Evolutionary conservation across 2,888 invertebrate species (phyloP), one percentile per base, ranked within the genome.

Genomic region (Beris chalybata): DNA sequence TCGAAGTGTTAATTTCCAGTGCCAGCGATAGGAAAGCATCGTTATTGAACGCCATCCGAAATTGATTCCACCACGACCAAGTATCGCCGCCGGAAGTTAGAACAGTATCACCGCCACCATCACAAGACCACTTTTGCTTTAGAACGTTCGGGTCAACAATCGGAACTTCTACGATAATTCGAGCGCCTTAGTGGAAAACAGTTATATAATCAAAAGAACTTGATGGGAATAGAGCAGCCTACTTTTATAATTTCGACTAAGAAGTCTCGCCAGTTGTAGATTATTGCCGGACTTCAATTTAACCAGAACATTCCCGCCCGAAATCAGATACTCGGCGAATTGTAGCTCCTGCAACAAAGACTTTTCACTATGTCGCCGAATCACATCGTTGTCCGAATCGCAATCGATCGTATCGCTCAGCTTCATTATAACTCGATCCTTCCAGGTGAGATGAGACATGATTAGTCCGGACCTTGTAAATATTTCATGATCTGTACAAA

Each of bases 121-220:
- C 56, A 11, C 56, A n/a, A 12, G 43, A 15, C 56, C 56, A 56
- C 15, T 43, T 56, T 12, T 38, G 38, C 13, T 56, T 56, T 15
- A 56, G 11, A 9, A 43, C 11, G 22, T 6, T 22, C 15, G 56
- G 56, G 15, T 56, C 56, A 6, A 56, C 43, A 2, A 56, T 9
- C 7, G 56, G 56, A n/a, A 56, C 44, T 56, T 56, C 56, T 38
- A 56, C 56, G 5, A 65, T 30, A 11, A 54, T 12, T n/a, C 9
- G 38, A 5, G 3, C 7, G 38, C 9, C 38, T 38, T 22, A 22
- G 22, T 22, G 22, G 3, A 22, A 22, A 22, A 22, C 22, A 22
- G 22, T 22, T 22, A 22, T 22, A 22, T 22, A 22, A 22, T 22
- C 22, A 22, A 22, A 1, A 22, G 22, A 22, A 22, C 22, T 22